These are phyloP conservation scores for Synanthedon myopaeformis DNA, from an alignment of 2,888 invertebrate species.

Conservation along the genomic window DNA sequence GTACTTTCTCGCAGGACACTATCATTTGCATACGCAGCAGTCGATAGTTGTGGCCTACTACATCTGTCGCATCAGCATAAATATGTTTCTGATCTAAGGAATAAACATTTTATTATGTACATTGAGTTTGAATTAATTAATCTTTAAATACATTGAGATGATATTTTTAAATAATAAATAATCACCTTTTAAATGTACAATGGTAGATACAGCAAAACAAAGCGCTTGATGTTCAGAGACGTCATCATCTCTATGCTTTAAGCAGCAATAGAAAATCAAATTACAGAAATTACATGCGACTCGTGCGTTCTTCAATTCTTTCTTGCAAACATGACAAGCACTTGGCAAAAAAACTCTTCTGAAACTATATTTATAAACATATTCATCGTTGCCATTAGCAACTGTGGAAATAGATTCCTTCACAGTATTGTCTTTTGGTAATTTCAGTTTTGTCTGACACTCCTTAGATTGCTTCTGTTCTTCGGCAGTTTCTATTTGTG, in stretches of 20 bases:
- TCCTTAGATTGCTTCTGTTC: slow-evolving; percentile 32
- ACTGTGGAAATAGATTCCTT: slow-evolving; percentile 33
- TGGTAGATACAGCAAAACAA: slow-evolving; percentile 71
- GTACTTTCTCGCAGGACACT: slow-evolving; percentile 67
- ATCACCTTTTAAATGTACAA: slow-evolving; percentile 67
- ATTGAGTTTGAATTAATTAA: too few species aligned
- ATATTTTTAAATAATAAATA: background rate
- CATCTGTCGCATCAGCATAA: slow-evolving; percentile 54
- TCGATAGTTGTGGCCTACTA: slow-evolving; percentile 72
- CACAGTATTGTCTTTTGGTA: slow-evolving; percentile 19
- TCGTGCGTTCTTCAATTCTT: slow-evolving; percentile 31
- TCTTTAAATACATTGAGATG: too few species aligned
- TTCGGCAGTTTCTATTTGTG: slow-evolving; percentile 26
- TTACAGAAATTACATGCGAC: slow-evolving; percentile 65
- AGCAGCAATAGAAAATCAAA: slow-evolving; percentile 74
- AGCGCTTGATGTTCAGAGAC: slow-evolving; percentile 69
- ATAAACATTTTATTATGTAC: background rate
- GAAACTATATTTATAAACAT: slow-evolving; percentile 75
- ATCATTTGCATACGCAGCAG: slow-evolving; percentile 73
- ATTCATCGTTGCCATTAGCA: slow-evolving; percentile 68
- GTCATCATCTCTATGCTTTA: slow-evolving; percentile 72
- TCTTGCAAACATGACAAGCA: slow-evolving; percentile 67
- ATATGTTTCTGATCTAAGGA: slow-evolving; percentile 64
- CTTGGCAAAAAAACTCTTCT: slow-evolving; percentile 73
- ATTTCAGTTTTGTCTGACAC: slow-evolving; percentile 37